Evolutionary conservation across 1,140 invertebrate genomes (phyloP).

Genomic region (Drosophila kohkoa): DNA sequence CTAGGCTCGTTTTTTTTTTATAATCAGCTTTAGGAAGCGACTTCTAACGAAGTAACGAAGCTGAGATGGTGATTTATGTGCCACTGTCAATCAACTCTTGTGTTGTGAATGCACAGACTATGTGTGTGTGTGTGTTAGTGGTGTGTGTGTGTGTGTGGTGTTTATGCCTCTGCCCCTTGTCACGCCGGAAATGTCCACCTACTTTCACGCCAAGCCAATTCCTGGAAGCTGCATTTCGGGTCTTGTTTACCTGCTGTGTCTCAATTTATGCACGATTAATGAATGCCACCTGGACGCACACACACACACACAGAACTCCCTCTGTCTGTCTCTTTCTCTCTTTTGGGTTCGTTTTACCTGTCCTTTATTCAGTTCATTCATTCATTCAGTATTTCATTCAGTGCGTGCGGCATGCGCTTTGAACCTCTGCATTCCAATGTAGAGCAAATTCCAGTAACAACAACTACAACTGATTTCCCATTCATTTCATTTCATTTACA

Average conservation of each 20-base stretch:
- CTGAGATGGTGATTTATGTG: slow-evolving; percentile 40
- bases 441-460: slow-evolving; percentile 43
- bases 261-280: slow-evolving; percentile 83
- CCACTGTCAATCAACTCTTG: slow-evolving; percentile 47
- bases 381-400: slow-evolving; percentile 16
- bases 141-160: slow-evolving; percentile 19
- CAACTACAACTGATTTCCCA: slow-evolving; percentile 12
- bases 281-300: slow-evolving; percentile 68
- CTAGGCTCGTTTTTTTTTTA: background rate
- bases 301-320: background rate
- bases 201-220: slow-evolving; percentile 66
- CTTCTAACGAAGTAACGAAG: slow-evolving; percentile 53
- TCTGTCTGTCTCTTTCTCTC: background rate
- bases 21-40: slow-evolving; percentile 44
- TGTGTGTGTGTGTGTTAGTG: slow-evolving; percentile 3
- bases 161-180: slow-evolving; percentile 44
- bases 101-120: background rate
- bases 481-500: slow-evolving; percentile 84
- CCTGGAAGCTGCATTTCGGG: slow-evolving; percentile 35
- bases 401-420: slow-evolving; percentile 42
- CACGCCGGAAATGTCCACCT: slow-evolving; percentile 76
- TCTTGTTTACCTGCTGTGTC: slow-evolving; percentile 58
- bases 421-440: slow-evolving; percentile 57
- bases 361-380: slow-evolving; percentile 30
- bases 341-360: background rate